Base-by-base conservation (phyloP, 2,113 vertebrate species). In the Ciconia maguari region DNA sequence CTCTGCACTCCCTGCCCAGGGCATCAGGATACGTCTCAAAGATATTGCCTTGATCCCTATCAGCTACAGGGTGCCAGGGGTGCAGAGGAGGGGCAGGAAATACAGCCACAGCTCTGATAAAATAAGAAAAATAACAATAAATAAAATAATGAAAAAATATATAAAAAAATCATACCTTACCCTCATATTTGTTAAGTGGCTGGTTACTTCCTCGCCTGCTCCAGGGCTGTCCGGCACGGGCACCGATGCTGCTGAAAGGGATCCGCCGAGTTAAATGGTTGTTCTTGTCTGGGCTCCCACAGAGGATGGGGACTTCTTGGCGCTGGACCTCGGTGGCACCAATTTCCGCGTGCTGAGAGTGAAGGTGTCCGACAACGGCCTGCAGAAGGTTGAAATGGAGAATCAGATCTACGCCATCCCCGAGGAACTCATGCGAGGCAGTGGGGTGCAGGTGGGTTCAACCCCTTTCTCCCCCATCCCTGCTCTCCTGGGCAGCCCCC, bases 301-400 rank as follows among this genome's bases (percentile, higher is more conserved):
- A 99, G 99, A 99, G 97, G 98, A 99, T 1, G 99, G 99, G 4
- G 99, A 99, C 21, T 99, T 99, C 96, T 78, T 99, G 96, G 98
- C 99, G 0, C 98, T 99, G 87, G 99, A 99, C 77, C 98, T 99
- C 0, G 99, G 99, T 1, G 99, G 99, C 78, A 98, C 99, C 51
- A 99, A 99, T 71, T 99, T 99, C 96, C 98, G 99, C 0, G 99
- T 99, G 57, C 98, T 99, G 70, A 82, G 99, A 13, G 99, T 99
- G 49, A 99, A 97, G 95, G 99, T 99, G 32, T 99, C 98, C 0
- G 98, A 98, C 76, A 98, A 99, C 0, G 99, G 99, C 6, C 98
- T 99, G 94, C 99, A 98, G 97, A 99, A 98, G 51, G 99, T 99
- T 8, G 99, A 99, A 90, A 99, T 99, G 98, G 98, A 99, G 97